These are phyloP conservation scores for Eremophila alpestris DNA, from an alignment of 2,797 vertebrate species.

Conservation along the genomic window DNA sequence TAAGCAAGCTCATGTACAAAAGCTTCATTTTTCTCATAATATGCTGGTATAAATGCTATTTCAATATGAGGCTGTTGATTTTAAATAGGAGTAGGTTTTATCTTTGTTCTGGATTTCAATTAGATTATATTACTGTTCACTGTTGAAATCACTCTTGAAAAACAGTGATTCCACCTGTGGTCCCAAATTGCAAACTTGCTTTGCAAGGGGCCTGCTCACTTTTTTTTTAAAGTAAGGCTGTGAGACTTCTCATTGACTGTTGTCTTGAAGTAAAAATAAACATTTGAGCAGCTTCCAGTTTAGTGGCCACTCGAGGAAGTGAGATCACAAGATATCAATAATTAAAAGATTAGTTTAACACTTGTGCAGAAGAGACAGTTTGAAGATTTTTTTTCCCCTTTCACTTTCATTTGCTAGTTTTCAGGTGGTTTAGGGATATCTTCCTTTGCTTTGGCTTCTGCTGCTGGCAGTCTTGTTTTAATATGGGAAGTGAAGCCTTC, in stretches of 20 bases:
- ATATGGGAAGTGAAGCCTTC: not conserved
- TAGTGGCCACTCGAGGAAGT: not conserved
- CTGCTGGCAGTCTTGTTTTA: not conserved
- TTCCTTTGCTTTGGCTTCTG: not conserved
- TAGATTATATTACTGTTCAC: not conserved
- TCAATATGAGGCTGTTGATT: not conserved
- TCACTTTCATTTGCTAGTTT: not conserved
- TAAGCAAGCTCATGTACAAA: conserved; percentile 28
- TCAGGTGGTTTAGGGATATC: not conserved
- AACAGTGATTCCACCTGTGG: not conserved
- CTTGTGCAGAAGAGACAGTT: not conserved
- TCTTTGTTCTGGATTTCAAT: not conserved
- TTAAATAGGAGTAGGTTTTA: not conserved
- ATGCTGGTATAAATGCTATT: not conserved
- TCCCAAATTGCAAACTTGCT: not conserved
- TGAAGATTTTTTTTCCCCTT: not conserved
- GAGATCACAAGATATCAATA: not conserved
- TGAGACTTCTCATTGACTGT: not conserved
- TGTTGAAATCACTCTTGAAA: not conserved
- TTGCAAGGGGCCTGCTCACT: not conserved
- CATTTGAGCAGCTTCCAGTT: conserved; percentile 9
- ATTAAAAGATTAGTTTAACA: conserved; percentile 8
- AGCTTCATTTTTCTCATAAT: conserved; percentile 62
- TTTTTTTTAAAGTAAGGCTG: not conserved
- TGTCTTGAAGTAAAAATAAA: not conserved